These are phyloP conservation scores for Aptenodytes forsteri DNA, from an alignment of 2,113 vertebrate genomes.

Conservation along the genomic window DNA sequence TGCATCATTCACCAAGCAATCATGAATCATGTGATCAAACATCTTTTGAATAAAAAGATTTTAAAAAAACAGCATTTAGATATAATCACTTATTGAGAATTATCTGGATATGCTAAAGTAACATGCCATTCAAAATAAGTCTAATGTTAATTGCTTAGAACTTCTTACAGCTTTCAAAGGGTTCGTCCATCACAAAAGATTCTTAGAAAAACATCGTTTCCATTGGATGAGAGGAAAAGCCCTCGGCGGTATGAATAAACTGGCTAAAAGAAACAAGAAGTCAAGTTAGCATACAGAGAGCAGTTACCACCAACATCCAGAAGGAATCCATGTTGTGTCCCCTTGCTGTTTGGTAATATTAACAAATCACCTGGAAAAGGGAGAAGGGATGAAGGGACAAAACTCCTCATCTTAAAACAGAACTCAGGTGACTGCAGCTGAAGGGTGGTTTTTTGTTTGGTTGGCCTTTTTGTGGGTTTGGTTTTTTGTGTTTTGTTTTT, in stretches of 20 bases:
- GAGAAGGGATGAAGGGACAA: not conserved
- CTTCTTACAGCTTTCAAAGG: not conserved
- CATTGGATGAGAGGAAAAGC: not conserved
- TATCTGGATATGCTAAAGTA: conserved; percentile 10
- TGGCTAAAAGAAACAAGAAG: not conserved
- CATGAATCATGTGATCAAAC: not conserved
- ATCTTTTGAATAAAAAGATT: not conserved
- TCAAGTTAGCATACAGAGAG: not conserved
- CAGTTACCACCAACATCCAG: not conserved
- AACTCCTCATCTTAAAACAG: not conserved
- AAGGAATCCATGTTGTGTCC: not conserved
- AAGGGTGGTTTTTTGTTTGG: fast-evolving
- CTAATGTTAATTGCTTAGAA: not conserved
- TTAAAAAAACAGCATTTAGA: not conserved
- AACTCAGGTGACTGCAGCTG: not conserved
- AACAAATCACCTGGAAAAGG: not conserved
- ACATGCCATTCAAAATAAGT: not conserved
- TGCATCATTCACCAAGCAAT: not conserved
- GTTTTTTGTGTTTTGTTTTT: not conserved
- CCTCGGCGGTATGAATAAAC: not conserved
- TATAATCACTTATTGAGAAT: not conserved
- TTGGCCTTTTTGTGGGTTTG: not conserved
- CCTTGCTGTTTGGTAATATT: not conserved
- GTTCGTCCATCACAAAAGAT: not conserved
- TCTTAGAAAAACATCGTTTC: conserved; percentile 16